Evolutionary conservation across 2,113 vertebrate species (phyloP).

Genomic region (Lota lota): DNA sequence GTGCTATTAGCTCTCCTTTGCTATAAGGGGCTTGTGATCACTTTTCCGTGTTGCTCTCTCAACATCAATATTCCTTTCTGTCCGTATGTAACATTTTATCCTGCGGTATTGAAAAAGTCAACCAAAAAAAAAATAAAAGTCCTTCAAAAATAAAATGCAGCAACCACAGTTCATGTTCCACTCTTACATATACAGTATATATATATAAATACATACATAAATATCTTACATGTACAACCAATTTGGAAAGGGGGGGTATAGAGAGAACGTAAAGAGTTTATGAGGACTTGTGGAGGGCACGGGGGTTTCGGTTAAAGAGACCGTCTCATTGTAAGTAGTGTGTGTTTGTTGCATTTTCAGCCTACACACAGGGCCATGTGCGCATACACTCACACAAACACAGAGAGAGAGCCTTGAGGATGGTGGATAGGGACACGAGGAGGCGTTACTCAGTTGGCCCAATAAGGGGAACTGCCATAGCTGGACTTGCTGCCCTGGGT

Average conservation of each 20-base stretch:
- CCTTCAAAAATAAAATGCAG: conserved; percentile 80
- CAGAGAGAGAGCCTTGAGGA: conserved; percentile 33
- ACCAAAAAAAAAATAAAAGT: conserved; percentile 65
- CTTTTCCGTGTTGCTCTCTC: conserved; percentile 25
- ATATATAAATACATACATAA: conserved; percentile 84
- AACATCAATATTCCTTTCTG: conserved; percentile 32
- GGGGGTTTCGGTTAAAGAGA: conserved; percentile 26
- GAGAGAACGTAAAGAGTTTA: conserved; percentile 67
- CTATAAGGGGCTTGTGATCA: conserved; percentile 43
- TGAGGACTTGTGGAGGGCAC: conserved; percentile 66
- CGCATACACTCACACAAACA: no score
- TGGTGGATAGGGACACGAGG: conserved; percentile 25
- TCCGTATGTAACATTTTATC: conserved; percentile 71
- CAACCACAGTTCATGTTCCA: conserved; percentile 76
- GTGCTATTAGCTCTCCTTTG: conserved; percentile 62
- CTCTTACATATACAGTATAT: conserved; percentile 83
- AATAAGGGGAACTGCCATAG: conserved; percentile 77
- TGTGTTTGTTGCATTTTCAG: conserved; percentile 44
- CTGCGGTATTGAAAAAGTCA: conserved; percentile 78
- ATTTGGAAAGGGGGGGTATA: conserved; percentile 62
- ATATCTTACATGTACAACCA: conserved; percentile 82
- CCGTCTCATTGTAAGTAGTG: conserved; percentile 57
- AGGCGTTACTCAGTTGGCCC: conserved; percentile 69
- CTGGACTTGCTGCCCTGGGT: conserved; percentile 75
- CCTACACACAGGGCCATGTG: conserved; percentile 26